These are phyloP conservation scores for Rotaria magnacalcarata DNA, from an alignment of 2,888 invertebrate species.

Conservation along the genomic window DNA sequence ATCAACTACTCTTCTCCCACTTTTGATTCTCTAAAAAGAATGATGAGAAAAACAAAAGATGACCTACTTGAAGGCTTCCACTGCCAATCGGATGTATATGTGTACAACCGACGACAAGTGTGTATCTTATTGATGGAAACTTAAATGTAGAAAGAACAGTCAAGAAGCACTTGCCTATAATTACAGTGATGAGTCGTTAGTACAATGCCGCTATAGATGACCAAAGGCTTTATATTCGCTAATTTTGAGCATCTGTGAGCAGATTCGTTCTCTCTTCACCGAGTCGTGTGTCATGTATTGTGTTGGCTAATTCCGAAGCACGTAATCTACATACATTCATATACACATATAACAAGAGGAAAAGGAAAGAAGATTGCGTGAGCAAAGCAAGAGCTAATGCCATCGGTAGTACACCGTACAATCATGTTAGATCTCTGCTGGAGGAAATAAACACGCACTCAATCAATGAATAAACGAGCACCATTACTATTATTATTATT, in stretches of 20 bases:
- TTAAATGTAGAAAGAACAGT: neutral
- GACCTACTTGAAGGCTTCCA: conserved; percentile 1
- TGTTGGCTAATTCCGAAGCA: neutral
- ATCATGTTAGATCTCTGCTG: conserved; percentile 3
- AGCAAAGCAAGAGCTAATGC: neutral
- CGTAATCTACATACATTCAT: conserved; percentile 11
- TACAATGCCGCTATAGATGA: neutral
- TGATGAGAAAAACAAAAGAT: conserved; percentile 2
- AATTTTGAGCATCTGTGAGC: conserved; percentile 11
- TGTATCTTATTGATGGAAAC: conserved; percentile 18
- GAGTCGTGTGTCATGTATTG: neutral
- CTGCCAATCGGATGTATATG: neutral
- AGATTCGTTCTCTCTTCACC: neutral
- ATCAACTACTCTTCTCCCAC: neutral
- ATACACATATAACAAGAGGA: neutral
- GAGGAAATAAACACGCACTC: conserved; percentile 7
- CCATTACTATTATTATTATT: neutral
- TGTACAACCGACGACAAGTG: conserved; percentile 5
- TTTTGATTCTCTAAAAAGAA: neutral
- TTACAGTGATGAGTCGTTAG: conserved; percentile 21
- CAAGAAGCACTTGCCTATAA: neutral
- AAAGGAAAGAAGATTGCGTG: neutral
- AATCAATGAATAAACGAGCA: conserved; percentile 2
- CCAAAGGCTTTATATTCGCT: conserved; percentile 5
- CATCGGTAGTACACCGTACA: neutral